Conservation (phyloP, 2,797 vertebrate genomes). For the Lates japonicus region DNA sequence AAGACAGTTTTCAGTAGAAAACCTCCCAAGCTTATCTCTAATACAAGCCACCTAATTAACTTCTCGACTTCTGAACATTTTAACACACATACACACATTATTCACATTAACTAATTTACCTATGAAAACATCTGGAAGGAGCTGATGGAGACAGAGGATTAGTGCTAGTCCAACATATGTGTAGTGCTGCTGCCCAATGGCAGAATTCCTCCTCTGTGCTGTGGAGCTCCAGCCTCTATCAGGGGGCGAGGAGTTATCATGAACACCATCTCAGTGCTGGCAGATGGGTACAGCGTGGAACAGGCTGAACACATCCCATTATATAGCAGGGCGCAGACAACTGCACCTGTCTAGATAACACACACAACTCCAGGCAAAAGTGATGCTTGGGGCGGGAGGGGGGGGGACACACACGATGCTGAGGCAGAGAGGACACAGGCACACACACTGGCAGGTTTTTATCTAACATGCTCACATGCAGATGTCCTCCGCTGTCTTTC, state of each 20-base stretch:
- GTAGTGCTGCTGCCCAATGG: constrained; percentile 9
- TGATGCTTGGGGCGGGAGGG: not conserved
- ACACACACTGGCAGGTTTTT: constrained; percentile 17
- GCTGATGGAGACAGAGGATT: constrained; percentile 35
- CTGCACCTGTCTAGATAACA: constrained; percentile 79
- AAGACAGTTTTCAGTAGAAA: constrained; percentile 5
- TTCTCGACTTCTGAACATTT: constrained; percentile 6
- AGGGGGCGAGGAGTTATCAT: constrained; percentile 65
- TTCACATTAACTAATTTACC: constrained; percentile 31
- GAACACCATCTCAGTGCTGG: constrained; percentile 65
- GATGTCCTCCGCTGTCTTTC: constrained; percentile 22
- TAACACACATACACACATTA: constrained; percentile 15
- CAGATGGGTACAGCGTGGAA: constrained; percentile 52
- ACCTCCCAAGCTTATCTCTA: constrained; percentile 15
- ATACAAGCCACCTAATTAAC: constrained; percentile 34
- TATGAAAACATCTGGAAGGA: constrained; percentile 56
- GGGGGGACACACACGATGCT: constrained; percentile 17
- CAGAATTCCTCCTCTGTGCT: not conserved
- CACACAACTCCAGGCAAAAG: constrained; percentile 30
- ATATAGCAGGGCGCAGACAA: constrained; percentile 63
- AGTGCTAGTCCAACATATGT: constrained; percentile 19
- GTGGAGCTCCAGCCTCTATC: constrained; percentile 32
- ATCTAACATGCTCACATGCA: constrained; percentile 27
- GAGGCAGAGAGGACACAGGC: constrained; percentile 1
- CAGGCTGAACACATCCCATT: constrained; percentile 68